Base-by-base conservation (phyloP, 2,797 vertebrate genomes). In the Protonibea diacanthus region DNA sequence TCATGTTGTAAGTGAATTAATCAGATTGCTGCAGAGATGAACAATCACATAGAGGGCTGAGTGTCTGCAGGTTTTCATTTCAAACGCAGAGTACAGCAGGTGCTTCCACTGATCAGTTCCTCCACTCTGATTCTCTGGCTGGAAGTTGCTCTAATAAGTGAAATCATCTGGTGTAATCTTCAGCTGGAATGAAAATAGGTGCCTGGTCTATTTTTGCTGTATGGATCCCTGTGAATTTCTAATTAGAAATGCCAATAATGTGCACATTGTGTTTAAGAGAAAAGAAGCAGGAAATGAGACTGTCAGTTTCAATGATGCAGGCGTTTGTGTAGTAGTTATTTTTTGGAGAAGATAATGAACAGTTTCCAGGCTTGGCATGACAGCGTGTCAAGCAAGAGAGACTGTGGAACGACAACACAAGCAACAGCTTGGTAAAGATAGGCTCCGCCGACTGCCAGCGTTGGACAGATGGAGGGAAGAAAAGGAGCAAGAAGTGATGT, bases 261-360 rank as follows among this genome's bases (percentile, higher is more conserved):
- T 83, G 79, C 83, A 75, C 87, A 91, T 92, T 93, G 91, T 93
- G 76, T 81, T 88, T 82, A 85, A 91, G 75, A 91, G 86, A 91
- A 92, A 92, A 87, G 89, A 88, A 86, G 80, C 88, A 90, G 87
- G 91, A 92, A 93, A 92, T 87, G 87, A 91, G 88, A 82, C 85
- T 92, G 92, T 88, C 91, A 91, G 53, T 92, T 88, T 91, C 90
- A 90, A 90, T 92, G 88, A 90, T 87, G 85, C 89, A 88, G 88
- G 89, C 85, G 84, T 88, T 82, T 81, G 86, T 83, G 86, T 80
- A 38, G 78, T 87, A 83, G 82, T 92, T 92, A 83, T 92, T 89
- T 91, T 82, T 82, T 57, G 53, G 49, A 81, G 75, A 74, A 74
- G 85, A 93, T 94, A 93, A 94, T 93, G 86, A 90, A 87, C 86